Evolutionary conservation across 2,888 invertebrate genomes (phyloP), one percentile per base, ranked within the genome.

Genomic region (Chrysopilus asiliformis): DNA sequence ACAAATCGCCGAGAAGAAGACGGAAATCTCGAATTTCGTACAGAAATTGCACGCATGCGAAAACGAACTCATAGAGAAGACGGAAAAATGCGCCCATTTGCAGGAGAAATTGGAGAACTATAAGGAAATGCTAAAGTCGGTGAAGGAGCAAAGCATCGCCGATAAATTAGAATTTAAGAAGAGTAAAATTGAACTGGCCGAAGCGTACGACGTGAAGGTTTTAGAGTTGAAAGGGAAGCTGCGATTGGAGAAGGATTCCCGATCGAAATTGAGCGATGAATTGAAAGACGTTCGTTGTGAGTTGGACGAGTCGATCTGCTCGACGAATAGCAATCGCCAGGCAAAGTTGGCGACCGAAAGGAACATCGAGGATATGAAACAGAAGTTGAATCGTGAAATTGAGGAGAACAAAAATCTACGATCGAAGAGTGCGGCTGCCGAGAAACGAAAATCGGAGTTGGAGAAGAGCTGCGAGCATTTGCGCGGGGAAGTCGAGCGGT

Each of bases 11-110:
- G 59, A 65, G 26, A 64, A 64, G 32, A 60, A 68, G 41, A 53
- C 56, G 14, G 62, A 62, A 42, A 41, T 64, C 6, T 47, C 46
- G 3, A 48, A 50, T 17, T 47, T 58, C 2, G 53, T 64, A 28
- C 63, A 66, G 24, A 63, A 67, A 43, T 47, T 68, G 4, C 62
- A 65, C 18, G 58, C 59, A 7, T 53, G 68, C 2, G 65, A 67
- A 27, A 48, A 62, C 9, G 69, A 72, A 47, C 59, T 71, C 34
- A 44, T 47, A 35, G 53, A 50, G 5, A 65, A 59, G 43, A 47
- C 41, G 10, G 57, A 58, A n/a, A 59, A 60, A 39, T 62, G 56
- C 29, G 45, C 47, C 19, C 59, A 60, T 50, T 43, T 60, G 4
- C 49, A 50, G 3, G 55, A 55, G 7, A 59, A 59, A 41, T 43